Base-by-base conservation (phyloP, 1,140 invertebrate species). In the Phthorimaea operculella region DNA sequence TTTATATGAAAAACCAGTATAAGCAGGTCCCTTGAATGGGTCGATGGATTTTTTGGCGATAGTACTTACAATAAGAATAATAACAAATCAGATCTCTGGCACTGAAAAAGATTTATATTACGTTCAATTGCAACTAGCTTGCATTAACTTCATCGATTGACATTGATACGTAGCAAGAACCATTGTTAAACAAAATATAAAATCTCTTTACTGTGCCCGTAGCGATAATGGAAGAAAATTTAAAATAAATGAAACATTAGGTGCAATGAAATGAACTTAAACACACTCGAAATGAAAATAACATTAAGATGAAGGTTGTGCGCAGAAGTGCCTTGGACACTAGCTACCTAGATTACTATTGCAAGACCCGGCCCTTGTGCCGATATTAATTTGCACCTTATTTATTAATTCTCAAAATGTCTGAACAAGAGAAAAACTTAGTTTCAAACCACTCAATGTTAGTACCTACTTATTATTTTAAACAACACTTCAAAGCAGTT, bases 391-490 rank as follows among this genome's bases (percentile, higher is more conserved):
- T 72, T 59, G 62, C 55, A 55, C 53, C 51, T 52, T 52, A 57
- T 34, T 52, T 52, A 50, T 51, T 58, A 52, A 50, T 59, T 57
- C 66, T 54, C 51, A 39, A 59, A 58, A 52, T 54, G 56, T 58
- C 50, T 62, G 56, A 64, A 61, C 57, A 60, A 68, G 58, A 74
- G 54, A 74, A 77, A 28, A 79, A 76, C 67, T 73, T 74, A 70
- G 62, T 77, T 64, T 61, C 70, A 83, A 83, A 79, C 71, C 79
- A 82, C 75, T 70, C 74, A 59, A 62, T 76, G 79, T 84, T 79
- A 79, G 74, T 83, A 76, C 62, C 73, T 74, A 79, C 65, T 63
- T 62, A 16, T 47, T 50, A 50, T 61, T 28, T 66, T 63, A 66
- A 65, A 66, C 57, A 78, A 79, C 66, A 73, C 64, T 69, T 75